phyloP scores from a whole-genome alignment of 1,140 invertebrate genomes.

The honey bee (Apis mellifera) region DNA sequence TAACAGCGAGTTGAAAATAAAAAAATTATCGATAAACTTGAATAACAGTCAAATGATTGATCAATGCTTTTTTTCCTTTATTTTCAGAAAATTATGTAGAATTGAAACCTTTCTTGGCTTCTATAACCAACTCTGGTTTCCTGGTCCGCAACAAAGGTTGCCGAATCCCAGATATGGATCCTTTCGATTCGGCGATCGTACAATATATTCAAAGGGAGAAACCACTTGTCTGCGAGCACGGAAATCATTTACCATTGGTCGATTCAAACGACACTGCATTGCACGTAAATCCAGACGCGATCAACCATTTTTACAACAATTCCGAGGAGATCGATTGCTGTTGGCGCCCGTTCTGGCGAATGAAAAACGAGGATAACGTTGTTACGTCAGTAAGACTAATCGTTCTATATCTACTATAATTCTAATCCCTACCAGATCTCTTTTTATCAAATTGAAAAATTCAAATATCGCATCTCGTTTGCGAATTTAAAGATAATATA shows the following conservation, averaged over 20 bases:
- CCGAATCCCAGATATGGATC: constrained; percentile 89
- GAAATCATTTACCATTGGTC: constrained; percentile 82
- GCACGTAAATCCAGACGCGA: constrained; percentile 78
- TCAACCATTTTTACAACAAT: constrained; percentile 81
- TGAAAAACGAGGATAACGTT: constrained; percentile 75
- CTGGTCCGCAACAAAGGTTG: constrained; percentile 89
- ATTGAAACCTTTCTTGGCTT: constrained; percentile 24
- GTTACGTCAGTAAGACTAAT: constrained; percentile 67
- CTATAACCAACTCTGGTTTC: constrained; percentile 72
- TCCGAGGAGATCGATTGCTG: constrained; percentile 82
- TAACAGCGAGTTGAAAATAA: no score
- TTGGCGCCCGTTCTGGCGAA: constrained; percentile 84
- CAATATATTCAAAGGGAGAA: constrained; percentile 77
- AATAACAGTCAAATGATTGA: background rate
- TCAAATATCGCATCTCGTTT: no score
- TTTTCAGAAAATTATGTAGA: constrained; percentile 48
- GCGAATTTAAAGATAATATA: no score
- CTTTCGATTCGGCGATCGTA: constrained; percentile 84
- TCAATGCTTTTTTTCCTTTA: background rate
- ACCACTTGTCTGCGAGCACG: constrained; percentile 78
- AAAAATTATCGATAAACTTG: background rate
- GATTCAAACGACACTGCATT: constrained; percentile 85
- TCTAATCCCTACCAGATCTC: background rate
- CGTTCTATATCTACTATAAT: background rate
- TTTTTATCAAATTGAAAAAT: no score